Conservation (phyloP, 2,888 invertebrate genomes). For the Ophonus ardosiacus region DNA sequence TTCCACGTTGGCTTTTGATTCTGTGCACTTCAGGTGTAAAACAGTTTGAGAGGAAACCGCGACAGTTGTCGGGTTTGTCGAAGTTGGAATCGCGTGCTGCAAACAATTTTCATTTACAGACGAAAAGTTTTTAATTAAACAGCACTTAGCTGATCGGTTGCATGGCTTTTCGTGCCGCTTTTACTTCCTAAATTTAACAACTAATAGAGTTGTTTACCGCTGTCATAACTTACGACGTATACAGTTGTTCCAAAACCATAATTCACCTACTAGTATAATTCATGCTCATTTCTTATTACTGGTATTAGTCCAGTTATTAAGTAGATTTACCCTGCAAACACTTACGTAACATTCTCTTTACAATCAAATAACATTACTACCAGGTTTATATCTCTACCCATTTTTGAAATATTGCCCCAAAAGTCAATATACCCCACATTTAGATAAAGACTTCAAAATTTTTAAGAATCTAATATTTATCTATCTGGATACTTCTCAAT, state of each 20-base stretch:
- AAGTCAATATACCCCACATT: no score
- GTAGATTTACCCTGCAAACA: no score
- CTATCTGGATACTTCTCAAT: no score
- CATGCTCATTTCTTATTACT: no score
- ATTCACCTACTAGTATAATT: no score
- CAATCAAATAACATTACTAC: no score
- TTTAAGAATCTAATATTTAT: no score
- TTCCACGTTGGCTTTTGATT: not conserved
- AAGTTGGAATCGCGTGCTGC: not conserved
- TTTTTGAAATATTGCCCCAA: no score
- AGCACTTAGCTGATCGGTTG: constrained; percentile 30
- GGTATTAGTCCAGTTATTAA: no score
- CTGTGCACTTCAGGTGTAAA: not conserved
- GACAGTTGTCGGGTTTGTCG: not conserved
- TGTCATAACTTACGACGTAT: not conserved
- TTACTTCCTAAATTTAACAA: constrained; percentile 16
- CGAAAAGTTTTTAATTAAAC: constrained; percentile 46
- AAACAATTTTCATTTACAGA: constrained; percentile 54
- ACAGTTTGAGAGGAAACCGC: not conserved
- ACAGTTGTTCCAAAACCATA: not conserved
- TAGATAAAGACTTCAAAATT: no score
- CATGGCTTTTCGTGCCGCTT: not conserved
- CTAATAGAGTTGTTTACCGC: constrained; percentile 6
- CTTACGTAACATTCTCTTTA: no score
- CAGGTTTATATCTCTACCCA: no score